Evolutionary conservation across 1,140 invertebrate species (phyloP), one percentile per base, ranked within the genome.

Genomic region (Penaeus japonicus): DNA sequence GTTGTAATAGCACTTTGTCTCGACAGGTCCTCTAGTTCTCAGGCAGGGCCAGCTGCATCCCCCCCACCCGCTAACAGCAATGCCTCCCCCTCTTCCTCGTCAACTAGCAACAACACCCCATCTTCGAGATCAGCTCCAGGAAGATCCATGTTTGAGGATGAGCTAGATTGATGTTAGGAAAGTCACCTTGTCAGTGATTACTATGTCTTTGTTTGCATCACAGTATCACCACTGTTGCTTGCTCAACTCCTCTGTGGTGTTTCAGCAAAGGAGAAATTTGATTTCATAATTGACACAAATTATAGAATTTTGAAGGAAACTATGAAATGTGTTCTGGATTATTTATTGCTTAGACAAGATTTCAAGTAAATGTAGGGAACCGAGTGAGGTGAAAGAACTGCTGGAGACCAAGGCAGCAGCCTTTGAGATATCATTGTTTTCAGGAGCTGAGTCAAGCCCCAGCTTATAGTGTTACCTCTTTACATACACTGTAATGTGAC

Each of bases 121-220:
- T 80, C 85, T 35, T 62, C 84, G 2, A 86, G 84, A 54, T 79
- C 82, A 53, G 35, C 82, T 39, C 70, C 84, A 70, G 85, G 54
- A 22, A 78, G 85, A 70, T 78, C 85, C 32, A 70, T 87, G 85
- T 87, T 87, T 70, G 85, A 87, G 59, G 85, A 87, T 70, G 85
- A 87, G 85, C 57, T 87, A 80, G 85, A 87, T 81, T 87, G 85
- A 87, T 87, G 85, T 78, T 87, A 80, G 78, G 85, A 79, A 55
- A 75, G 62, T 32, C 24, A 47, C 59, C 35, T 77, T 85, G 53
- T 77, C 79, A 57, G 57, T 79, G 65, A 84, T n/a, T 54, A 24
- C 30, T 53, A 75, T 84, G n/a, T 84, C 22, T 84, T 84, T 32
- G 32, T 84, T 73, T 53, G 54, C 77, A 84, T 84, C 32, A 84